Base-by-base conservation (phyloP, 2,888 invertebrate species). In the Augochlorella aurata region DNA sequence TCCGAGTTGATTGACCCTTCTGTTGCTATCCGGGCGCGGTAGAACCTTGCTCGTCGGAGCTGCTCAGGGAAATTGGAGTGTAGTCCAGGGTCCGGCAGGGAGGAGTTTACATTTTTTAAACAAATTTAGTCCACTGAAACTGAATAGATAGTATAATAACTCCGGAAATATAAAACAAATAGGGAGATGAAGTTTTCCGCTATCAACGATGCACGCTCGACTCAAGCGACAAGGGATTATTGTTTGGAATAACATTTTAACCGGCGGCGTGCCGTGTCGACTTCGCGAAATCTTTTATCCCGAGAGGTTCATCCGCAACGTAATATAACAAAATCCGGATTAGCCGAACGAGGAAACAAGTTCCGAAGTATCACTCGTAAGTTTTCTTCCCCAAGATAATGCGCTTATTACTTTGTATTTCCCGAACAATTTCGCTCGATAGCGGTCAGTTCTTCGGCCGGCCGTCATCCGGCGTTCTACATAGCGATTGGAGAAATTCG, bases 291-390 rank as follows among this genome's bases (percentile, higher is more conserved):
- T 58, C 24, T 0, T 24, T 58, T 58, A 12, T 16, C 7, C 58
- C 24, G 8, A 58, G 24, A 12, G 24, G 24, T 58, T 58, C 14
- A 29, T 58, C 24, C 16, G 16, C 16, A 16, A 29, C 16, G 14
- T 58, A 29, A 58, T 58, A 24, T 29, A 21, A 58, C 58, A 21
- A 58, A 58, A 58, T 58, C 24, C 58, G 24, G 2, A 58, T 29
- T 58, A 24, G 14, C 58, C 24, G 24, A 7, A 58, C 24, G 58
- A 58, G 58, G 58, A 58, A 58, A 58, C 58, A 58, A 58, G 58
- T 58, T 58, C 14, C 24, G 24, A 58, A 58, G 58, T 14, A 58
- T 58, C 58, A 58, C 58, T 58, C 24, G 24, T 58, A 58, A 58
- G 58, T 58, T 58, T 58, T 58, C 58, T 58, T 24, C 58, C 14